These are phyloP conservation scores for Cosmorhoe ocellata DNA, from an alignment of 2,888 invertebrate genomes.

Conservation along the genomic window DNA sequence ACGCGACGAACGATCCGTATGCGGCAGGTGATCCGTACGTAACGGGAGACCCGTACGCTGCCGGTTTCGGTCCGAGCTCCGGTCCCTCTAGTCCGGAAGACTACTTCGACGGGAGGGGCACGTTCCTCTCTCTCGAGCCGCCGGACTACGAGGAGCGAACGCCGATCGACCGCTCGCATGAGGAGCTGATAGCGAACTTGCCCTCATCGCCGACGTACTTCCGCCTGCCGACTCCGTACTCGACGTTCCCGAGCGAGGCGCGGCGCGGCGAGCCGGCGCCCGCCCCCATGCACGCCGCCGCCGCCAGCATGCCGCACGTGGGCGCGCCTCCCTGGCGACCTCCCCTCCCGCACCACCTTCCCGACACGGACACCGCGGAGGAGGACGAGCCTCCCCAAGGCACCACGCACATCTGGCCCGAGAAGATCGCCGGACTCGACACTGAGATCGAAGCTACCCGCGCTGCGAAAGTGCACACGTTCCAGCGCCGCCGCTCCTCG, in stretches of 20 bases:
- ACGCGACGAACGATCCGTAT: constrained; percentile 44
- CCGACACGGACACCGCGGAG: constrained; percentile 54
- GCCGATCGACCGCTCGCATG: constrained; percentile 81
- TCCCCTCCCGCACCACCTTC: background rate
- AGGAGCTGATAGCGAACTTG: constrained; percentile 81
- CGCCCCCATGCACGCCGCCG: constrained; percentile 83
- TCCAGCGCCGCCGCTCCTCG: constrained; percentile 86
- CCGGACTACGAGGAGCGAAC: constrained; percentile 79
- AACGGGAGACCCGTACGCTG: constrained; percentile 51
- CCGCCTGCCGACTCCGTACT: constrained; percentile 83
- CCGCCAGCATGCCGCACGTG: constrained; percentile 87
- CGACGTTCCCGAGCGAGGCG: constrained; percentile 84
- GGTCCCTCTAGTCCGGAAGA: constrained; percentile 87
- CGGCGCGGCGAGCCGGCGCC: constrained; percentile 82
- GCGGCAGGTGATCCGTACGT: constrained; percentile 49
- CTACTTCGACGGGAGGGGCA: constrained; percentile 81
- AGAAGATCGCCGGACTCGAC: constrained; percentile 76
- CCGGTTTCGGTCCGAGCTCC: constrained; percentile 75
- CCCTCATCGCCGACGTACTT: constrained; percentile 74
- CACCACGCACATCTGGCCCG: constrained; percentile 75
- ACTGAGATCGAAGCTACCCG: constrained; percentile 76
- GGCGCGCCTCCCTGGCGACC: constrained; percentile 73
- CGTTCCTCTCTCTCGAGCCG: constrained; percentile 71
- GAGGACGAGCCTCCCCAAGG: constrained; percentile 76
- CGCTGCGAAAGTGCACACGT: constrained; percentile 72